Conservation (phyloP, 1,140 invertebrate genomes). For the Lysiphlebus fabarum region DNA sequence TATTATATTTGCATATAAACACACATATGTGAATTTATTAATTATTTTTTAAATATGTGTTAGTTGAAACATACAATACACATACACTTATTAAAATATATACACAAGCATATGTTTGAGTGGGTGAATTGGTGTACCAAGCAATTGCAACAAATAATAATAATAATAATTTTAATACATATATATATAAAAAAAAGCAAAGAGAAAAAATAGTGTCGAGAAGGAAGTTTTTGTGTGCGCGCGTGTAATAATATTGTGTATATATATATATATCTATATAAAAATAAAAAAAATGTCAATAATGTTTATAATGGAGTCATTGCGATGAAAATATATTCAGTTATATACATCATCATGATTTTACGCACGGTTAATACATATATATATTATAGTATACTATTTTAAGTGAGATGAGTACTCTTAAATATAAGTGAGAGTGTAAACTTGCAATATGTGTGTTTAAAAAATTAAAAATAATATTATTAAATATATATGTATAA, state of each 20-base stretch:
- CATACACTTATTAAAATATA: too few relatives aligned
- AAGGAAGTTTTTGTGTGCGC: slow-evolving; percentile 22
- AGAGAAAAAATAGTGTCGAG: slow-evolving; percentile 5
- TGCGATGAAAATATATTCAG: slow-evolving; percentile 11
- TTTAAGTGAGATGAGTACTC: too few relatives aligned
- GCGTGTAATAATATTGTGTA: slow-evolving; percentile 21
- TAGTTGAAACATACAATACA: too few relatives aligned
- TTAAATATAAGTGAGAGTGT: too few relatives aligned
- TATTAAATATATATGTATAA: too few relatives aligned
- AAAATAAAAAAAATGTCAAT: slow-evolving; percentile 49
- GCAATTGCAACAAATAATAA: slow-evolving; percentile 7
- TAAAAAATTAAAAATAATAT: too few relatives aligned
- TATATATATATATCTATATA: slow-evolving; percentile 1
- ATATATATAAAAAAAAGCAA: slow-evolving; percentile 1
- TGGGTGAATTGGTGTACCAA: too few relatives aligned
- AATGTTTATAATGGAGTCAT: slow-evolving; percentile 25
- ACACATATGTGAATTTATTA: too few relatives aligned
- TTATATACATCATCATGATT: slow-evolving; percentile 1
- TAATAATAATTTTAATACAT: not conserved
- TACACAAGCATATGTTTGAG: too few relatives aligned
- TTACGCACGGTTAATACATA: slow-evolving; percentile 17
- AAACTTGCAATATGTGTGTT: not conserved
- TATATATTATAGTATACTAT: slow-evolving; percentile 16
- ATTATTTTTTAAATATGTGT: too few relatives aligned
- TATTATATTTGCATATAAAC: too few relatives aligned